Base-by-base conservation (phyloP, 2,888 invertebrate genomes). In the Anoplius nigerrimus region DNA sequence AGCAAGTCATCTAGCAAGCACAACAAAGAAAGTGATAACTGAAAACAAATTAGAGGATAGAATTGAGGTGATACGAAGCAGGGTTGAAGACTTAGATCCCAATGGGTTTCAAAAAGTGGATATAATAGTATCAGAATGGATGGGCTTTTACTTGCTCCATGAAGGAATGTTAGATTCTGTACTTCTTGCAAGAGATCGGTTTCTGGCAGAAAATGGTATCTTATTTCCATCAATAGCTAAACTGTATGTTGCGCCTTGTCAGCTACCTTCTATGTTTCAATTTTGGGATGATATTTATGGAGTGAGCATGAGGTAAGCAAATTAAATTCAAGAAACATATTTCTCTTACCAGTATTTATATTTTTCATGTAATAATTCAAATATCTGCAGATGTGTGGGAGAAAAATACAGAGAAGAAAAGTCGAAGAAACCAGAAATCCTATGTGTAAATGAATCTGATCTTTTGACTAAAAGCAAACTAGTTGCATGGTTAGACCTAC, bases 111-210 rank as follows among this genome's bases (percentile, higher is more conserved):
- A 91, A 8, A 93, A 78, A 57, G 95, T 96, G 0, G 98, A 98
- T 88, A 92, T 97, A 11, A 95, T 98, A 73, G 92, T 98, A 4
- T 98, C 98, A 0, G 98, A 98, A 90, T 98, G 98, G 98, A 98
- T 98, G 98, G 98, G 98, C 0, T 98, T 98, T 89, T 98, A 97
- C 89, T 90, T 98, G 42, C 89, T 98, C 16, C 98, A 98, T 85
- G 98, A 98, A 89, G 97, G 96, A 6, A 98, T 98, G 98, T 88
- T 98, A 62, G 95, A 97, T 87, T 96, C 97, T 0, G 95, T 98
- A 2, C 89, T 98, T 13, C 90, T 90, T 80, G 97, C 97, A 0
- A 91, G 97, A 79, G 95, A 98, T 84, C 92, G 92, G 72, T 97
- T 95, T 88, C 89, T 98, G 0, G 94, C 93, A 82, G 90, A 91